phyloP scores from a whole-genome alignment of 2,888 invertebrate genomes.

The Siphonodentalium dalli region DNA sequence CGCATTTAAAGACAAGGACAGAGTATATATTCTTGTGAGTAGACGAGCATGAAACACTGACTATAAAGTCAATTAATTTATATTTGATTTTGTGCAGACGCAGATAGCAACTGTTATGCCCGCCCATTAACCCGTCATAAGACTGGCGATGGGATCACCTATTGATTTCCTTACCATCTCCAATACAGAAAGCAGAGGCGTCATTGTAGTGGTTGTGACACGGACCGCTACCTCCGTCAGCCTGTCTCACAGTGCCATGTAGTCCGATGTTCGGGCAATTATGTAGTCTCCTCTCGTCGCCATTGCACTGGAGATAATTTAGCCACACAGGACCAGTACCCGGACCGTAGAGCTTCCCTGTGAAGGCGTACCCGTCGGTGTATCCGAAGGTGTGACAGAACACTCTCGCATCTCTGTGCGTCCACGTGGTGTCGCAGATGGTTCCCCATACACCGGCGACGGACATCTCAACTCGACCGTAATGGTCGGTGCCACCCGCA shows the following conservation, averaged over 20 bases:
- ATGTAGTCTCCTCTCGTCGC: slow-evolving; percentile 17
- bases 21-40: no score
- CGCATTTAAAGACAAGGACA: no score
- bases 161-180: slow-evolving; percentile 42
- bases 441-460: slow-evolving; percentile 45
- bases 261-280: slow-evolving; percentile 5
- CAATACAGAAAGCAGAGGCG: slow-evolving; percentile 48
- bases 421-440: slow-evolving; percentile 45
- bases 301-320: slow-evolving; percentile 5
- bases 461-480: slow-evolving; percentile 47
- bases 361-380: slow-evolving; percentile 11
- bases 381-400: slow-evolving; percentile 39
- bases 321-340: slow-evolving; percentile 9
- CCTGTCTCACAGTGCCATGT: no score
- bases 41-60: no score
- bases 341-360: slow-evolving; percentile 1
- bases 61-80: no score
- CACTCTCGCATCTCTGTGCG: slow-evolving; percentile 40
- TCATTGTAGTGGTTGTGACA: slow-evolving; percentile 52
- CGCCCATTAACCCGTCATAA: no score
- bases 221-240: no score
- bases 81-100: no score
- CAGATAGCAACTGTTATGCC: no score
- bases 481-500: slow-evolving; percentile 31
- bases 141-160: no score